Evolutionary conservation across 2,113 vertebrate species (phyloP), one percentile per base, ranked within the genome.

Genomic region (Epinephelus cyanopodus): DNA sequence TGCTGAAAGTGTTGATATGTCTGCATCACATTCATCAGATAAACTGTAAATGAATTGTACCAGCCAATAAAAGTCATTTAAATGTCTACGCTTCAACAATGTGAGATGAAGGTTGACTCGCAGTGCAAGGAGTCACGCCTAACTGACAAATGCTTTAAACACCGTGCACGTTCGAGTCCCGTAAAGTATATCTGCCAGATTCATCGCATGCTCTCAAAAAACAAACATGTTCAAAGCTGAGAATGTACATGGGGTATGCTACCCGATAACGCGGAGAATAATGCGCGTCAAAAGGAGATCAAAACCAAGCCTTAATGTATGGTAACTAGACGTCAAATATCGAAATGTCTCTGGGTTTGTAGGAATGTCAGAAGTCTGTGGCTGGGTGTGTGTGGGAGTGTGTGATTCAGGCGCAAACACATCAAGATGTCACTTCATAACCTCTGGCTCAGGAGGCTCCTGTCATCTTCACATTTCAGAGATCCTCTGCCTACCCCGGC

Each of bases 401-500:
- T 84, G 86, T 90, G 91, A 93, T 92, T 93, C 89, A 90, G 90
- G 87, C 78, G 70, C 90, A 89, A 93, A 88, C 84, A 89, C 94
- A 94, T 92, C 82, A 88, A 91, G 88, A 94, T 90, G 93, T 95
- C 93, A 94, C 93, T 95, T 93, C 84, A 85, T 92, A 95, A 93
- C 94, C 94, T 91, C 92, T 92, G 93, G 93, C 92, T 92, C 90
- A 87, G 89, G 90, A 92, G 89, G 79, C 87, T 95, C 90, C 92
- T 95, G 95, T 95, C 94, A 95, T 94, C 93, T 94, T 90, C 85
- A 92, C 91, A 94, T 93, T 91, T 92, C 90, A 89, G 90, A 94
- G 90, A 94, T 90, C 88, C 89, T 92, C 88, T 90, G 92, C 91
- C 90, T 91, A 77, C 82, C 90, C 92, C 89, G 61, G 87, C 92